phyloP scores from a whole-genome alignment of 2,113 vertebrate species.

The Apeltes quadracus region DNA sequence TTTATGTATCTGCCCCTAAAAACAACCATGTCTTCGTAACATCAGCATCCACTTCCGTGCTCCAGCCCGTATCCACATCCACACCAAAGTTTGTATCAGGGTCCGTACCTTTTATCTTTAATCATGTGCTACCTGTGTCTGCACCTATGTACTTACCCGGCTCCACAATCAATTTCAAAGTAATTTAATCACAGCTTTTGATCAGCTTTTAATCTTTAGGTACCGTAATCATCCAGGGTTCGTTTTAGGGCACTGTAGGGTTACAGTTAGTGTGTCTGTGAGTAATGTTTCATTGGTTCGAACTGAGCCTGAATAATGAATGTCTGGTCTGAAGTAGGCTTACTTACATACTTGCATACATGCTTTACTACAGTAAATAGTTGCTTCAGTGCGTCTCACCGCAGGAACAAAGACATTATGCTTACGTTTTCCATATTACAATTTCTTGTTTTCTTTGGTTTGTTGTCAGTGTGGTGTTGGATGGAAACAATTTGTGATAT shows the following conservation, averaged over 20 bases:
- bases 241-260: not conserved
- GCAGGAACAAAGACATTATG: not conserved
- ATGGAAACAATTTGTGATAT: not conserved
- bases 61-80: too few relatives aligned
- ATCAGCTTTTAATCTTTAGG: not conserved
- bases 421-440: not conserved
- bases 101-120: too few relatives aligned
- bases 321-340: not conserved
- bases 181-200: not conserved
- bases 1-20: not conserved
- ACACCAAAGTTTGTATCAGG: too few relatives aligned
- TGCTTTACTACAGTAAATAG: not conserved
- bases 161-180: not conserved
- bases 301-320: conserved; percentile 13
- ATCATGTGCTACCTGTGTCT: too few relatives aligned
- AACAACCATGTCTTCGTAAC: not conserved
- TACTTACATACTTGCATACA: not conserved
- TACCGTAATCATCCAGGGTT: not conserved
- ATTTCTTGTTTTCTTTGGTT: not conserved
- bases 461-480: not conserved
- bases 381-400: not conserved
- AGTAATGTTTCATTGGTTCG: conserved; percentile 1
- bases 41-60: too few relatives aligned
- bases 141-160: not conserved
- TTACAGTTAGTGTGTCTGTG: not conserved